phyloP scores from a whole-genome alignment of 2,888 invertebrate genomes.

The Cryptocephalus moraei region DNA sequence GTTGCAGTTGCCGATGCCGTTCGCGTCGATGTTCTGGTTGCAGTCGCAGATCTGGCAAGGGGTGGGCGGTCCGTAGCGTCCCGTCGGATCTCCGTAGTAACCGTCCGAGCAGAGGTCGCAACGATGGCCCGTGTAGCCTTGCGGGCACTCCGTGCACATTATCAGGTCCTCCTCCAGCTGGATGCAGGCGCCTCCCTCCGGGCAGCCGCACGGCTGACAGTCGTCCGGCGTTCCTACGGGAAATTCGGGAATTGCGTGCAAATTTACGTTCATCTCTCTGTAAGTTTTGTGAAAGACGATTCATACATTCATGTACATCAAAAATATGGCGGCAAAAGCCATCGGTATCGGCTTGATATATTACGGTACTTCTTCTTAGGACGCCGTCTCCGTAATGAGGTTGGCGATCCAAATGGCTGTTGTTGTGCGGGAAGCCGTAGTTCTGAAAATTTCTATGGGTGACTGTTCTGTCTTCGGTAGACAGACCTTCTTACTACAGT shows the following conservation, averaged over 20 bases:
- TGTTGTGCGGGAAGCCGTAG: no score
- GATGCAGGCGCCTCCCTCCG: constrained; percentile 86
- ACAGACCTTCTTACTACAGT: no score
- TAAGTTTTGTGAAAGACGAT: not conserved
- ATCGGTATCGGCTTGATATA: no score
- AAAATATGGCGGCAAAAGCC: no score
- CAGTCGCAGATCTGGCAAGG: constrained; percentile 85
- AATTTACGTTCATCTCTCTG: not conserved
- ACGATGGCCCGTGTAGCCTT: constrained; percentile 78
- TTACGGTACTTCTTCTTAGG: no score
- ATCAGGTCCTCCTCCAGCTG: constrained; percentile 78
- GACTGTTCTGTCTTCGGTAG: no score
- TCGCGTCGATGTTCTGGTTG: constrained; percentile 86
- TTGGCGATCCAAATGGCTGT: no score
- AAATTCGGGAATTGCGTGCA: not conserved
- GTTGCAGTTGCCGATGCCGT: constrained; percentile 96
- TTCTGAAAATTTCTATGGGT: no score
- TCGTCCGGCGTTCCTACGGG: constrained; percentile 65
- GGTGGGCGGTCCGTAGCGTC: constrained; percentile 52
- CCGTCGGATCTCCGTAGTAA: constrained; percentile 43
- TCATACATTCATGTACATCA: no score
- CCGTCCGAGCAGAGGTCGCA: constrained; percentile 96
- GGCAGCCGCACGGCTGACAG: constrained; percentile 91
- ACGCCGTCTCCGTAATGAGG: no score
- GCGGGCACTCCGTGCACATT: constrained; percentile 90